A percentile compares a stretch with the other conserved stretches of the same genome.
These are phyloP conservation scores for Brachyhypopomus gauderio DNA, from an alignment of 2,113 vertebrate genomes.

Conservation along the genomic window DNA sequence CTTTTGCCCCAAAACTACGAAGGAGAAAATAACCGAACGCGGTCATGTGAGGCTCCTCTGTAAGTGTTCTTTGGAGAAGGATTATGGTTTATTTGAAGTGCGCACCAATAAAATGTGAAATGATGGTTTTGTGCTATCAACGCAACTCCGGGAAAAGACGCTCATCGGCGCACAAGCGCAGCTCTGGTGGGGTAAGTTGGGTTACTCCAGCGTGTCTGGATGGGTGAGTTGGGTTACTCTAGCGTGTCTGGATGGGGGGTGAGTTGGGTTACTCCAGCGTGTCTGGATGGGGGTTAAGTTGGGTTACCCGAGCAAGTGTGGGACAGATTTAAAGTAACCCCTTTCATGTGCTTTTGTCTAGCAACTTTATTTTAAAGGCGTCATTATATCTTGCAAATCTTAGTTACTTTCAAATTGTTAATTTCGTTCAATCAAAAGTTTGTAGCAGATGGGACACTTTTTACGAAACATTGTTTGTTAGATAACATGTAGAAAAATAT, in stretches of 20 bases:
- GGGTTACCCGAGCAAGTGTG: too few species aligned
- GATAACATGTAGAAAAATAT: background rate
- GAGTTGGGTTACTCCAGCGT: background rate
- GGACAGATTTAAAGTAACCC: too few species aligned
- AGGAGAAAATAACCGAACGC: too few species aligned
- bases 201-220: too few species aligned
- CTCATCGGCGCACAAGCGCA: background rate
- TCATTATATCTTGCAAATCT: too few species aligned
- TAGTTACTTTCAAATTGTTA: too few species aligned
- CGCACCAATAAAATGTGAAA: background rate
- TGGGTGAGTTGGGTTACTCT: constrained; percentile 2
- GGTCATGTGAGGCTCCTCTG: background rate
- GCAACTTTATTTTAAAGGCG: background rate
- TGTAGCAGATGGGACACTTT: background rate
- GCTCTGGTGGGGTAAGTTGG: constrained; percentile 3
- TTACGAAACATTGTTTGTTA: background rate
- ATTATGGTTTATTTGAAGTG: constrained; percentile 27
- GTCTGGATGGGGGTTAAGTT: too few species aligned
- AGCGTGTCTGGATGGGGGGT: background rate
- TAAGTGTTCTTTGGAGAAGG: background rate
- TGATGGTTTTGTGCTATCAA: background rate
- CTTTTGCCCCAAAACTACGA: too few species aligned
- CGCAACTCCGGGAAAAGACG: background rate
- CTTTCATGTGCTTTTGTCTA: too few species aligned
- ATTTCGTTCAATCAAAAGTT: background rate